Percentiles rank a stretch among this genome's conserved stretches.
Evolutionary conservation across 1,140 invertebrate genomes (phyloP).

Genomic region (Heliconius hermathena): DNA sequence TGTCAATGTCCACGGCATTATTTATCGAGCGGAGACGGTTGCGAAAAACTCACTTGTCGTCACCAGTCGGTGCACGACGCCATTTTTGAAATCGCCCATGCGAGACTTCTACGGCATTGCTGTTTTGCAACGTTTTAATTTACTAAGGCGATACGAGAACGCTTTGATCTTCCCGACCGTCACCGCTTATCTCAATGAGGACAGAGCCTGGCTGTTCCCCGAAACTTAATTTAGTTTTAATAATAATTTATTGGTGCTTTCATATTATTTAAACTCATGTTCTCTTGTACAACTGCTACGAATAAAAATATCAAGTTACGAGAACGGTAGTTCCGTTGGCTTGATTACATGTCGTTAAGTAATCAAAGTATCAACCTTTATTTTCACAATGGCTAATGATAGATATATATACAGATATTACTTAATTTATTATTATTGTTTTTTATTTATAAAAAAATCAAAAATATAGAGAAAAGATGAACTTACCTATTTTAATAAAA

Average conservation of each 20-base stretch:
- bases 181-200: slow-evolving; percentile 50
- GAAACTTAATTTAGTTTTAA: slow-evolving; percentile 36
- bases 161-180: slow-evolving; percentile 76
- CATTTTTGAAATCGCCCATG: slow-evolving; percentile 77
- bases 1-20: slow-evolving; percentile 79
- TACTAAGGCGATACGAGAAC: slow-evolving; percentile 55
- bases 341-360: no score
- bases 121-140: slow-evolving; percentile 79
- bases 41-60: slow-evolving; percentile 78
- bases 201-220: slow-evolving; percentile 42
- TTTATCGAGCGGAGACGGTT: slow-evolving; percentile 80
- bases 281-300: neutral
- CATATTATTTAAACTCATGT: slow-evolving; percentile 21
- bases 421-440: no score
- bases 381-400: neutral
- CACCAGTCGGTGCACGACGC: slow-evolving; percentile 69
- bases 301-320: neutral
- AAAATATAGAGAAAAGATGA: no score
- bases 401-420: neutral
- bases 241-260: slow-evolving; percentile 23
- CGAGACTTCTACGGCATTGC: slow-evolving; percentile 67
- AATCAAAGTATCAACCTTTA: neutral
- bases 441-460: no score
- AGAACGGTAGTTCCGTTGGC: neutral
- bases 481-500: no score